phyloP scores from a whole-genome alignment of 2,888 invertebrate genomes.

The Lissocephala sabroskyi region DNA sequence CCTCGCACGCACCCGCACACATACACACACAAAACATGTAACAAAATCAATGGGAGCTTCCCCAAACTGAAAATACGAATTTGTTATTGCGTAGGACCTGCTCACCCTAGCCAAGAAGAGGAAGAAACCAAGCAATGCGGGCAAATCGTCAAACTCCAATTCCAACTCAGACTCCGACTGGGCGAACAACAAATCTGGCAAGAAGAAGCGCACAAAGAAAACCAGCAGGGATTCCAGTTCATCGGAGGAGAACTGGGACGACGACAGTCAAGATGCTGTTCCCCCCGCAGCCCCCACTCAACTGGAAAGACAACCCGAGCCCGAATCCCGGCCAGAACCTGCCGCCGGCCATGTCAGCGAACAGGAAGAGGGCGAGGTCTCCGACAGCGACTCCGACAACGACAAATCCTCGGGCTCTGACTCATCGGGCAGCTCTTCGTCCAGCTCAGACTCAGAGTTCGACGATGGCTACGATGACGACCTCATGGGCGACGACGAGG shows the following conservation, averaged over 20 bases:
- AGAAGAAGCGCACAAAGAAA: slow-evolving; percentile 69
- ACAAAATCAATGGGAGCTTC: too few relatives aligned
- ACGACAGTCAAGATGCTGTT: slow-evolving; percentile 67
- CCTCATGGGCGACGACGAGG: slow-evolving; percentile 97
- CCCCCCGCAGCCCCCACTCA: slow-evolving; percentile 25
- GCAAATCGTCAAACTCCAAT: slow-evolving; percentile 71
- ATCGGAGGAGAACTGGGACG: slow-evolving; percentile 71
- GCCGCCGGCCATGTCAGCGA: slow-evolving; percentile 71
- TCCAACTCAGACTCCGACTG: slow-evolving; percentile 76
- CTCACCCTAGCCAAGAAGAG: slow-evolving; percentile 85
- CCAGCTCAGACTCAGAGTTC: slow-evolving; percentile 87
- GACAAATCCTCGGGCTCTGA: slow-evolving; percentile 45
- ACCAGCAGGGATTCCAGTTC: slow-evolving; percentile 60
- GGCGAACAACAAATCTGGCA: slow-evolving; percentile 69
- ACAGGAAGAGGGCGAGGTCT: slow-evolving; percentile 92
- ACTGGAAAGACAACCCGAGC: slow-evolving; percentile 66
- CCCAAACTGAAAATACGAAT: not conserved
- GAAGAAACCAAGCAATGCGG: slow-evolving; percentile 74
- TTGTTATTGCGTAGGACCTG: slow-evolving; percentile 79
- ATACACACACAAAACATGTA: not conserved
- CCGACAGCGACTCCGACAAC: slow-evolving; percentile 76
- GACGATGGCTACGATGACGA: slow-evolving; percentile 98
- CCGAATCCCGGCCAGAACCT: slow-evolving; percentile 38
- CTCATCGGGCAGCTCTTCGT: slow-evolving; percentile 67
- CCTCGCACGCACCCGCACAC: too few relatives aligned